Evolutionary conservation across 2,888 invertebrate genomes (phyloP).

Genomic region (Marronus borbonicus): DNA sequence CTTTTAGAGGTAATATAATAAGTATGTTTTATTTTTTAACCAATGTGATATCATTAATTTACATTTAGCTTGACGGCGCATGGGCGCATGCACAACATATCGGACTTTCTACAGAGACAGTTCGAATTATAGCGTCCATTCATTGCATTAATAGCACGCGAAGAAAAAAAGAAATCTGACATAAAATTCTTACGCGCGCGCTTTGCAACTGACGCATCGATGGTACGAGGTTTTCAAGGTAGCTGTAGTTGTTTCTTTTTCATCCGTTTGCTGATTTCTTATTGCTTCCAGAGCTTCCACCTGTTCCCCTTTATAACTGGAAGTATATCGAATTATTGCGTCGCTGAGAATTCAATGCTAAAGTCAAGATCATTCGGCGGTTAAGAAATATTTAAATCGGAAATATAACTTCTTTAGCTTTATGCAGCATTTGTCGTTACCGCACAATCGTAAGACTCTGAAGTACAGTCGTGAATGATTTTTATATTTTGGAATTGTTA

Average conservation of each 20-base stretch:
- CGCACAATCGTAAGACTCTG: no score
- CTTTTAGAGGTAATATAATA: no score
- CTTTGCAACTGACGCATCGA: conserved; percentile 39
- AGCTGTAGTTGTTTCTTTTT: conserved; percentile 5
- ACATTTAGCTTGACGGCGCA: no score
- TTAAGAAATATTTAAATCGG: conserved; percentile 39
- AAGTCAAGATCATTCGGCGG: conserved; percentile 50
- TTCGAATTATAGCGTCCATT: conserved; percentile 24
- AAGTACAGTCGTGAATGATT: no score
- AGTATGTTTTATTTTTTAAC: no score
- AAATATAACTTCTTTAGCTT: no score
- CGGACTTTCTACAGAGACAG: conserved; percentile 31
- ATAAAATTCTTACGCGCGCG: conserved; percentile 24
- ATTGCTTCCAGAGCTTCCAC: conserved; percentile 37
- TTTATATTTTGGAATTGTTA: no score
- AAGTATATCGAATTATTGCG: conserved; percentile 35
- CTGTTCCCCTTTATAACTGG: conserved; percentile 16
- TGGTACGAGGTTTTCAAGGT: conserved; percentile 31
- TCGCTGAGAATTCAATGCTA: conserved; percentile 49
- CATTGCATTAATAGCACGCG: conserved; percentile 18
- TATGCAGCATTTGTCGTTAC: no score
- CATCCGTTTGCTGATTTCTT: conserved; percentile 17
- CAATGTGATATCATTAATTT: no score
- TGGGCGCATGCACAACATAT: neutral
- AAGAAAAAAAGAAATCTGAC: conserved; percentile 32